Evolutionary conservation across 2,113 vertebrate genomes (phyloP).

Genomic region (Passerina amoena): DNA sequence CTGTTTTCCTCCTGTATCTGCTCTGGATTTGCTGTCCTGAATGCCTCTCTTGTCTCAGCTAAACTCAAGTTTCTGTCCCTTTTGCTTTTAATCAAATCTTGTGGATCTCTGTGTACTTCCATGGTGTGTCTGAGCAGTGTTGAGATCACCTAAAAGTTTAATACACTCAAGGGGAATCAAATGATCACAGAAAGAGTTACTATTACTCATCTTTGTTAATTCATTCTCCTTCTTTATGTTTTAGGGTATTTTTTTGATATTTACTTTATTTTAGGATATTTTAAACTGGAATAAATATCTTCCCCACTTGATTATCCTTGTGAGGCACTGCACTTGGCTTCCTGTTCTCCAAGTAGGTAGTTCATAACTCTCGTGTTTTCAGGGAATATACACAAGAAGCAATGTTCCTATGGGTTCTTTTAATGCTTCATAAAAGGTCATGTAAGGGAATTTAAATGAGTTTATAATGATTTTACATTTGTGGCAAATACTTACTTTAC

Average conservation of each 20-base stretch:
- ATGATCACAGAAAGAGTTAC: neutral
- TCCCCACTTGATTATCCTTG: neutral
- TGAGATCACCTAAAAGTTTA: neutral
- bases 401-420: neutral
- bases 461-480: neutral
- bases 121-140: neutral
- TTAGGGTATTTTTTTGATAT: neutral
- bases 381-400: neutral
- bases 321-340: neutral
- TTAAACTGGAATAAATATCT: neutral
- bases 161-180: neutral
- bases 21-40: neutral
- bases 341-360: neutral
- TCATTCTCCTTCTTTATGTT: neutral
- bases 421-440: neutral
- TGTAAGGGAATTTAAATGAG: neutral
- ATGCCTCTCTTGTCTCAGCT: accelerated
- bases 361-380: neutral
- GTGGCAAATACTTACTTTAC: neutral
- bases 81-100: neutral
- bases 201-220: neutral
- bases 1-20: neutral
- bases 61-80: neutral
- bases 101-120: neutral
- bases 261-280: neutral